Evolutionary conservation across 2,113 vertebrate genomes (phyloP).

Genomic region (Gymnorhina tibicen): DNA sequence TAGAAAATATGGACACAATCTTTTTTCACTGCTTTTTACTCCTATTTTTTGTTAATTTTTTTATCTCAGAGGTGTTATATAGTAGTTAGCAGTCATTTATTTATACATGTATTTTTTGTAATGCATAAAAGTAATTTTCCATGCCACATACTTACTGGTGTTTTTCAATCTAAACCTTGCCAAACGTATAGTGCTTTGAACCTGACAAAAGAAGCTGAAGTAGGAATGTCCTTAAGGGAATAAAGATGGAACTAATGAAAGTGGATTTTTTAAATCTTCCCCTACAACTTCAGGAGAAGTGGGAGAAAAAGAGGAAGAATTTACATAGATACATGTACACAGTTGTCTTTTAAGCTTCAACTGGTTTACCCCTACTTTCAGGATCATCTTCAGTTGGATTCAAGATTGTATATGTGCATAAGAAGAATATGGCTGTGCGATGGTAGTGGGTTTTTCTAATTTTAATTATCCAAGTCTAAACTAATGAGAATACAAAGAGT

Average conservation of each 20-base stretch:
- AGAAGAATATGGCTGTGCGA: background rate
- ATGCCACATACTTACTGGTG: background rate
- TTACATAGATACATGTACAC: background rate
- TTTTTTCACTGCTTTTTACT: background rate
- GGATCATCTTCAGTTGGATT: background rate
- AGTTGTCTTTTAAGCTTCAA: background rate
- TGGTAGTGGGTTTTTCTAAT: background rate
- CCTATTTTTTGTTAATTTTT: background rate
- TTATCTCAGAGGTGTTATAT: background rate
- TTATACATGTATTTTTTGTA: background rate
- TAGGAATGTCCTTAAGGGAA: background rate
- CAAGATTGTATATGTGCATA: background rate
- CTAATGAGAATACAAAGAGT: background rate
- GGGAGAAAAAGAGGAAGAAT: background rate
- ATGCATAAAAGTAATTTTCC: background rate
- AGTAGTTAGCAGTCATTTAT: background rate
- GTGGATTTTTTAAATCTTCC: background rate
- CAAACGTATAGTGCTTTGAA: background rate
- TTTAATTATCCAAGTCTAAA: conserved; percentile 27
- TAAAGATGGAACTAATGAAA: background rate
- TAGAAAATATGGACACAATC: background rate
- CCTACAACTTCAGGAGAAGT: background rate
- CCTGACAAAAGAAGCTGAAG: background rate
- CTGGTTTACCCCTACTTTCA: background rate
- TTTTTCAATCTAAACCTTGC: background rate